Evolutionary conservation across 2,888 invertebrate species (phyloP).

Genomic region (Euplagia quadripunctaria): DNA sequence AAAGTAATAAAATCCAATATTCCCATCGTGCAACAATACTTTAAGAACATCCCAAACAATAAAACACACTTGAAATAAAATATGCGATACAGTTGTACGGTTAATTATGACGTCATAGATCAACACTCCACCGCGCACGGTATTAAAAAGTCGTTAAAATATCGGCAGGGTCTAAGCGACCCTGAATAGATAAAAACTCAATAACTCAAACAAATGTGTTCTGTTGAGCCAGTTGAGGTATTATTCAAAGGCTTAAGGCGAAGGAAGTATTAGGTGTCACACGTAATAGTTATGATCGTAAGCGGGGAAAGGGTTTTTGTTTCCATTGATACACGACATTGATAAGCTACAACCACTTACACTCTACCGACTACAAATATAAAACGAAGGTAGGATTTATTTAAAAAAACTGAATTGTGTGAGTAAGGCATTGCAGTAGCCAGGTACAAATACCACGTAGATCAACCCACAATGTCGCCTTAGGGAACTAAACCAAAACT

Average conservation of each 20-base stretch:
- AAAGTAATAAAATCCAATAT: slow-evolving; percentile 15
- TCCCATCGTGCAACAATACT: neutral
- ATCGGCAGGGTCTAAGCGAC: slow-evolving; percentile 48
- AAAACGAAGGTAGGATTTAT: too few relatives aligned
- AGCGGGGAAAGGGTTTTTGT: slow-evolving; percentile 46
- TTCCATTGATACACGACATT: slow-evolving; percentile 54
- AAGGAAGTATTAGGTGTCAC: slow-evolving; percentile 85
- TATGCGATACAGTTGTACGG: slow-evolving; percentile 57
- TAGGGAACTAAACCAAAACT: too few relatives aligned
- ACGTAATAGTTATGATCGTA: slow-evolving; percentile 74
- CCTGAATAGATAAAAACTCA: slow-evolving; percentile 53
- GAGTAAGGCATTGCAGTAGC: too few relatives aligned
- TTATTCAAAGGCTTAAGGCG: slow-evolving; percentile 69
- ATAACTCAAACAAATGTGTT: slow-evolving; percentile 74
- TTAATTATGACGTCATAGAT: slow-evolving; percentile 85
- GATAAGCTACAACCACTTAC: neutral
- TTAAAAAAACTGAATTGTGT: too few relatives aligned
- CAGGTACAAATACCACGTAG: too few relatives aligned
- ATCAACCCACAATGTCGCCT: too few relatives aligned
- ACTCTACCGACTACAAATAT: too few relatives aligned
- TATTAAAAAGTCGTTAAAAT: slow-evolving; percentile 72
- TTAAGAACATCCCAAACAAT: slow-evolving; percentile 2
- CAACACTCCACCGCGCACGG: slow-evolving; percentile 62
- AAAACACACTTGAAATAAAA: slow-evolving; percentile 29
- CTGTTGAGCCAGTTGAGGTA: slow-evolving; percentile 67